Percentiles rank a stretch among this genome's conserved stretches.
These are phyloP conservation scores for Galaxea fascicularis DNA, from an alignment of 92 coral and sea anemone genomes.

Conservation along the genomic window DNA sequence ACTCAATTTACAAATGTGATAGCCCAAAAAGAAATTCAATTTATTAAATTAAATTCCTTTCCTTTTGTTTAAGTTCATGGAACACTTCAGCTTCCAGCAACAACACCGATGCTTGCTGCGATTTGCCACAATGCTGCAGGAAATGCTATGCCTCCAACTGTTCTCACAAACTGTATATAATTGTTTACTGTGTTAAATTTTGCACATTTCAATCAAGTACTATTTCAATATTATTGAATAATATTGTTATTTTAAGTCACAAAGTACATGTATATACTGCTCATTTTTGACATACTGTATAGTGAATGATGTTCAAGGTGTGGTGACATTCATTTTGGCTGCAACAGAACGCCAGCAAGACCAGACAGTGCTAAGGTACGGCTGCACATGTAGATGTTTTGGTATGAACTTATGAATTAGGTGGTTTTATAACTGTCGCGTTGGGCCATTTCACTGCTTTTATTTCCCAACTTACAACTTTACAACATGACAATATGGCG, in stretches of 20 bases:
- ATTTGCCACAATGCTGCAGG: neutral
- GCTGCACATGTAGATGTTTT: neutral
- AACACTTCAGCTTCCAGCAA: neutral
- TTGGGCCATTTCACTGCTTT: too few relatives aligned
- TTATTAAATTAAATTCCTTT: too few relatives aligned
- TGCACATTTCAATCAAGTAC: neutral
- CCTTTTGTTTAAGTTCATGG: neutral
- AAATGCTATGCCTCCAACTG: neutral
- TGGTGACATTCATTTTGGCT: neutral
- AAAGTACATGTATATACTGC: too few relatives aligned
- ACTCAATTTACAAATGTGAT: too few relatives aligned
- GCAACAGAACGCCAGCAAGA: neutral
- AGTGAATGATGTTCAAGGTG: neutral
- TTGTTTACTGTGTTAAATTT: neutral
- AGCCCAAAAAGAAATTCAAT: too few relatives aligned
- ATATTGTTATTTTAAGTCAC: too few relatives aligned
- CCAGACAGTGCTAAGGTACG: neutral
- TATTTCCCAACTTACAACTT: too few relatives aligned
- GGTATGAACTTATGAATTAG: too few relatives aligned
- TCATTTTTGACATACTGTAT: neutral
- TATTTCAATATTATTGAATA: neutral
- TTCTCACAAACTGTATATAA: neutral
- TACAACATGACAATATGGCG: too few relatives aligned
- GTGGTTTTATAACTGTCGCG: neutral
- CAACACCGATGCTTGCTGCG: neutral